Conservation (phyloP, 1,140 invertebrate species). For the Scaptomyza pallida region DNA sequence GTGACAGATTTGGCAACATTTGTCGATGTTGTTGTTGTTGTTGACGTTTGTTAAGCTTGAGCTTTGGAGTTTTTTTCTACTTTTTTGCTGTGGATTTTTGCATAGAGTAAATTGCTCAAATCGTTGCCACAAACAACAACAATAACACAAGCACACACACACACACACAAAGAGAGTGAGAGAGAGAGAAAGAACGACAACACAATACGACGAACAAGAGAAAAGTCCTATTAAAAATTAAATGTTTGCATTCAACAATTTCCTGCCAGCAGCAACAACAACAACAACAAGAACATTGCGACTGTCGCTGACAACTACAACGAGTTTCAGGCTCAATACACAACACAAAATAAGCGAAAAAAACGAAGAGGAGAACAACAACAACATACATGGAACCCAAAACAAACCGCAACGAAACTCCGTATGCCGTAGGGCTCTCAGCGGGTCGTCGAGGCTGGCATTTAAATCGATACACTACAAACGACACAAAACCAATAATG, state of each 20-base stretch:
- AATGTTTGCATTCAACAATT: slow-evolving; percentile 79
- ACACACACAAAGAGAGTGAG: no score
- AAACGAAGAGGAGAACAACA: neutral
- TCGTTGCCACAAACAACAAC: slow-evolving; percentile 21
- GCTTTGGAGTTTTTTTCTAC: slow-evolving; percentile 12
- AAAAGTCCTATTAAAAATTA: slow-evolving; percentile 72
- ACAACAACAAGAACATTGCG: slow-evolving; percentile 17
- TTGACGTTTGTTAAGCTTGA: slow-evolving; percentile 8
- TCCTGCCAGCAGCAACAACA: slow-evolving; percentile 49
- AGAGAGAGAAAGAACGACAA: no score
- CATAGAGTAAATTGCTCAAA: slow-evolving; percentile 23
- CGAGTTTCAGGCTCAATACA: slow-evolving; percentile 41
- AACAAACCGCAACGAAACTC: slow-evolving; percentile 56
- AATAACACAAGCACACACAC: slow-evolving; percentile 6
- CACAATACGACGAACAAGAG: slow-evolving; percentile 15
- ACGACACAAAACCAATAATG: slow-evolving; percentile 70
- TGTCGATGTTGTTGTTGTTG: slow-evolving; percentile 9
- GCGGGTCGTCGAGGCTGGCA: slow-evolving; percentile 58
- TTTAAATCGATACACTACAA: slow-evolving; percentile 78
- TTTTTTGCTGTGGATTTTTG: no score
- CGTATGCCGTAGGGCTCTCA: slow-evolving; percentile 35
- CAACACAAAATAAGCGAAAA: slow-evolving; percentile 14
- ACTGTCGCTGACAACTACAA: slow-evolving; percentile 69
- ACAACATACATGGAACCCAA: slow-evolving; percentile 40
- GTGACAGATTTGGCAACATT: slow-evolving; percentile 21